Evolutionary conservation across 2,888 invertebrate genomes (phyloP).

Genomic region (Psylliodes chrysocephalus): DNA sequence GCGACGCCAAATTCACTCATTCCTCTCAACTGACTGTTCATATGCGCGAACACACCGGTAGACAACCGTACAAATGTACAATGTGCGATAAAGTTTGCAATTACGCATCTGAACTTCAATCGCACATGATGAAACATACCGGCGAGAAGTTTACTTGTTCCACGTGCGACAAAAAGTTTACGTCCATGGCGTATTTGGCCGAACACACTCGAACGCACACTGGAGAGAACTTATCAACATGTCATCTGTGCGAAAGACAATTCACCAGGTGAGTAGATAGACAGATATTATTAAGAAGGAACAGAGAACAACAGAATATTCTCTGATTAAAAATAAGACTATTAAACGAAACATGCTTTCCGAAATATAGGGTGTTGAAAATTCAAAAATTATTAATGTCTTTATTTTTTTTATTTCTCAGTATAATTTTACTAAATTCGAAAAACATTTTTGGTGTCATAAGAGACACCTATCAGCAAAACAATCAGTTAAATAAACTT

Average conservation of each 20-base stretch:
- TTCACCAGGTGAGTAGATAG: slow-evolving; percentile 64
- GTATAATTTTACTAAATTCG: too few relatives aligned
- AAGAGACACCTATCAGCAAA: too few relatives aligned
- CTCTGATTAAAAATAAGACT: too few relatives aligned
- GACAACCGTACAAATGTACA: slow-evolving; percentile 61
- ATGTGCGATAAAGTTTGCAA: slow-evolving; percentile 61
- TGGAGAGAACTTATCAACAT: slow-evolving; percentile 63
- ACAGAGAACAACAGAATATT: too few relatives aligned
- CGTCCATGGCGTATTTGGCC: slow-evolving; percentile 58
- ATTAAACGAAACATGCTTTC: too few relatives aligned
- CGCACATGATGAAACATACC: slow-evolving; percentile 60
- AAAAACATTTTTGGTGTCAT: too few relatives aligned
- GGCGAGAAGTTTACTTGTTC: slow-evolving; percentile 59
- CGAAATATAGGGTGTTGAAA: too few relatives aligned
- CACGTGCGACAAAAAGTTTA: slow-evolving; percentile 61
- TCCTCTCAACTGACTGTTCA: slow-evolving; percentile 62
- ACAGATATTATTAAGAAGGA: too few relatives aligned
- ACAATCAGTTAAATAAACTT: too few relatives aligned
- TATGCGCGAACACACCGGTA: slow-evolving; percentile 61
- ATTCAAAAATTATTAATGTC: too few relatives aligned
- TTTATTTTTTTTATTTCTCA: too few relatives aligned
- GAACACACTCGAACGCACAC: slow-evolving; percentile 58
- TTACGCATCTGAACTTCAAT: slow-evolving; percentile 58
- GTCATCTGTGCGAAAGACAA: slow-evolving; percentile 62
- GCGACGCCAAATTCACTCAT: slow-evolving; percentile 59